Evolutionary conservation across 2,888 invertebrate species (phyloP), one percentile per base, ranked within the genome.

Genomic region (Euzophera pinguis): DNA sequence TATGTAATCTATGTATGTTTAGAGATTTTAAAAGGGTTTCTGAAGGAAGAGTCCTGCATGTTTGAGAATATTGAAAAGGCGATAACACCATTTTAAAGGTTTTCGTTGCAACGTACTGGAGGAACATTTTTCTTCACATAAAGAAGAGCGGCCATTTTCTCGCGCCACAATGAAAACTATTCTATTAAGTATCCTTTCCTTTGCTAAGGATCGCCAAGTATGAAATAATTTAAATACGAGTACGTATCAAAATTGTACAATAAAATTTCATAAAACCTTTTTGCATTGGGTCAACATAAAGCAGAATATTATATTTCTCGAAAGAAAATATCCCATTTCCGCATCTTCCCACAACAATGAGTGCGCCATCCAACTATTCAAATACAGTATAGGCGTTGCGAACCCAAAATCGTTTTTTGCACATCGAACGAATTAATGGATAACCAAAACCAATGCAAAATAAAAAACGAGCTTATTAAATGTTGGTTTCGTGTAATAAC

Each of bases 291-390:
- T 83, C 81, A 84, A 82, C 76, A 86, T 84, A 88, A 89, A 84
- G 76, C 81, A 67, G 75, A 84, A 90, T 90, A 90, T 90, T 83
- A 89, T 88, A 87, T 90, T 90, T 78, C 90, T 80, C 78, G 87
- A 80, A 90, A 90, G 90, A 90, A 90, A 90, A 90, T 90, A 91
- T 90, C 90, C 88, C 78, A 91, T 90, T 90, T 91, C 91, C 91
- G 90, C 88, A 90, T 90, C 89, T 89, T 86, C 86, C 76, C 78
- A 78, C 75, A 89, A 91, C 90, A 90, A 91, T 89, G 84, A 77
- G 74, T 73, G 75, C 82, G 78, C 83, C 81, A 80, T 74, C 78
- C 65, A 83, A 84, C 90, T 88, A 90, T 90, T 89, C 88, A 90
- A 89, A 90, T 89, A 87, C 64, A 59, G 70, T 71, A 72, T 67